Base-by-base conservation (phyloP, 2,888 invertebrate species). In the Lapara coniferarum region DNA sequence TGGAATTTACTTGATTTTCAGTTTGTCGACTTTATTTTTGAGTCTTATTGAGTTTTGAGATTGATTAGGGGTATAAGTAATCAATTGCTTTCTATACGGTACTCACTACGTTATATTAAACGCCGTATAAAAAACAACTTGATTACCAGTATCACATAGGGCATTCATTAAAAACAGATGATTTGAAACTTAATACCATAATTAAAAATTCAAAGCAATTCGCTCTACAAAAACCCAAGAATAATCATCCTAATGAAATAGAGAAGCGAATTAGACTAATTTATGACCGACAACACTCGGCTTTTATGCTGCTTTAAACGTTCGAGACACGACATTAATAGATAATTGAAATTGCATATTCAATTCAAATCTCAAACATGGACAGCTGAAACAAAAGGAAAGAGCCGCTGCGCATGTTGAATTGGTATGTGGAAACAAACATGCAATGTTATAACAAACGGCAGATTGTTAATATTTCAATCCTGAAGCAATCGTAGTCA, bases 401-500 rank as follows among this genome's bases (percentile, higher is more conserved):
- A 14, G 12, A 59, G 44, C 16, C 19, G 55, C n/a, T n/a, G n/a
- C 59, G 16, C 16, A 55, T 10, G 8, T 10, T 14, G n/a, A 7
- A 53, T 53, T 19, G 19, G 19, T 19, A 55, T 19, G 10, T 55
- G 8, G 4, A 55, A 55, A 19, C 16, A 55, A 55, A 19, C 19
- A 55, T 55, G 19, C 16, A 55, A 55, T 10, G 55, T 2, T 10
- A 55, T 55, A 55, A 81, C 81, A 80, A 81, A 76, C 79, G 75
- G 75, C 77, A 55, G 16, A 77, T 78, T 77, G 76, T 81, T 78
- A 81, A 81, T 80, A 85, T 84, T 85, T 82, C 80, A 85, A 89
- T 88, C 84, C 81, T 80, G 81, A 84, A 82, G 81, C 83, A 86
- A 86, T 87, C 87, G 82, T 85, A 85, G 83, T 81, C 84, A 86